Conservation (phyloP, 2,797 vertebrate species). For the Coilia nasus region DNA sequence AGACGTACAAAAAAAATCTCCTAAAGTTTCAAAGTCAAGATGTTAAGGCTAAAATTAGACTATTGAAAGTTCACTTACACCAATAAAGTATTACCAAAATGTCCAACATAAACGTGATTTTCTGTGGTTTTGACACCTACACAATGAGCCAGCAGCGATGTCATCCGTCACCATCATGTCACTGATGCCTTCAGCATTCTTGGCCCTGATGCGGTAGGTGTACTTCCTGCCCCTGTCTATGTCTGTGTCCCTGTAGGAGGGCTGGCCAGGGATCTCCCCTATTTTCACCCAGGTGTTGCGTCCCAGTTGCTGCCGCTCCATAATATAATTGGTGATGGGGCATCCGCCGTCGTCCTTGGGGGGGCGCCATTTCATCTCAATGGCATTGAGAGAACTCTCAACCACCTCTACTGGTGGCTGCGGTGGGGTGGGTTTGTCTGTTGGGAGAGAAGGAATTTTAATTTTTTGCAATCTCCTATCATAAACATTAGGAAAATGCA, state of each 20-base stretch:
- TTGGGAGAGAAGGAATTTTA: constrained; percentile 28
- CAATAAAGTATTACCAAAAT: no score
- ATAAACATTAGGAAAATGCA: neutral
- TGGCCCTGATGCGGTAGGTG: constrained; percentile 83
- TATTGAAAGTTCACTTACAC: no score
- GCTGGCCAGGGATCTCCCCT: constrained; percentile 70
- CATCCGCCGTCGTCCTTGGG: constrained; percentile 85
- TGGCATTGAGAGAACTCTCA: constrained; percentile 72
- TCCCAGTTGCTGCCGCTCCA: constrained; percentile 84
- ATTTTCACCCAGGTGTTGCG: constrained; percentile 81
- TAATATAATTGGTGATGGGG: constrained; percentile 74
- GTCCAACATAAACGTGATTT: no score
- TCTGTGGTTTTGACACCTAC: constrained; percentile 65
- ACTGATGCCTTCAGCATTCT: constrained; percentile 81
- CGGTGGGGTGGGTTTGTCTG: constrained; percentile 88
- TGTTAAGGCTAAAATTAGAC: no score
- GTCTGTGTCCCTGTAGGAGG: constrained; percentile 75
- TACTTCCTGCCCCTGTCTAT: constrained; percentile 84
- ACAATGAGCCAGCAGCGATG: constrained; percentile 79
- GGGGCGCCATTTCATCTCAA: constrained; percentile 85
- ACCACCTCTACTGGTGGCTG: constrained; percentile 82
- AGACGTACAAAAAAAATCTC: no score
- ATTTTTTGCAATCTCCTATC: neutral
- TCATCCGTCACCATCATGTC: constrained; percentile 80
- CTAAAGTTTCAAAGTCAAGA: no score